A percentile compares a stretch with the other conserved stretches of the same genome.
These are phyloP conservation scores for Bombus cullumanus DNA, from an alignment of 1,140 invertebrate genomes.

Conservation along the genomic window DNA sequence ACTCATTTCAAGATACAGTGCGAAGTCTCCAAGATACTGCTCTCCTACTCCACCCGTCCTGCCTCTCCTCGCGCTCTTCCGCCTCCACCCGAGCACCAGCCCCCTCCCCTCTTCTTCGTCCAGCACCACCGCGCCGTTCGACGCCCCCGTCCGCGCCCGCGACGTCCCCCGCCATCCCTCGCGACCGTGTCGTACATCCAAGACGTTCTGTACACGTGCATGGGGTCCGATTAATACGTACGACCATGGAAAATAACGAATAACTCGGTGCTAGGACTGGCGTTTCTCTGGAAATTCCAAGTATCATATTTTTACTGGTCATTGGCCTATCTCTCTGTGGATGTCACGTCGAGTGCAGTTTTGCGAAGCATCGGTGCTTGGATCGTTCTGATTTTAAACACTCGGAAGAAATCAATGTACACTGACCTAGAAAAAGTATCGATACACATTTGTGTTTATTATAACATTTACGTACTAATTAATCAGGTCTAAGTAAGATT, in stretches of 20 bases:
- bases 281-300: neutral
- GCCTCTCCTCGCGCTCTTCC: constrained; percentile 50
- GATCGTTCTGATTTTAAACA: no score
- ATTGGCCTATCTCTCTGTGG: neutral
- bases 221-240: constrained; percentile 58
- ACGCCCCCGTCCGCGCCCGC: constrained; percentile 56
- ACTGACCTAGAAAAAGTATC: no score
- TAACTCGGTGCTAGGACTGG: neutral
- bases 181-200: constrained; percentile 76
- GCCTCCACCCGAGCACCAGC: constrained; percentile 46
- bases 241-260: constrained; percentile 12
- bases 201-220: constrained; percentile 69
- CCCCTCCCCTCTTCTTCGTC: constrained; percentile 53
- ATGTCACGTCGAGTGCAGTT: neutral
- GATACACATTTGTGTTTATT: no score
- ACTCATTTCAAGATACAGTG: constrained; percentile 84
- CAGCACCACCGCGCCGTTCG: constrained; percentile 64
- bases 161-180: constrained; percentile 58
- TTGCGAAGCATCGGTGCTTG: no score
- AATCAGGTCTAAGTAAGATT: no score
- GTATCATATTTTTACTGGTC: neutral
- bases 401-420: no score
- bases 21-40: constrained; percentile 84
- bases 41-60: constrained; percentile 76
- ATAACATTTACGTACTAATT: no score